Evolutionary conservation across 2,797 vertebrate genomes (phyloP).

Genomic region (Sebastes matsubarae): DNA sequence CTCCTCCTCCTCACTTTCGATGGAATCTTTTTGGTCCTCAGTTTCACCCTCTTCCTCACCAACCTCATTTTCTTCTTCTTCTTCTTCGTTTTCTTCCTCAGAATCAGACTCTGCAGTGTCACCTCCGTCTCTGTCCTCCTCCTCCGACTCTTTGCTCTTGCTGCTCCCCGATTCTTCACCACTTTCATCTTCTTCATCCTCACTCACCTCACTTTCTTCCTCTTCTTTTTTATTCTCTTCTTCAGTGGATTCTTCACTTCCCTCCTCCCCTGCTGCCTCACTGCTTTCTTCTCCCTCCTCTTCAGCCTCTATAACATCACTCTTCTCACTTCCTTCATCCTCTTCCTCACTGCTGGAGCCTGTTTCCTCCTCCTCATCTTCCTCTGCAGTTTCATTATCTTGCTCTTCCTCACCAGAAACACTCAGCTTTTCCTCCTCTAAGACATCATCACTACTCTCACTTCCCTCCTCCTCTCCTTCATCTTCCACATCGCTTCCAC

Average conservation of each 20-base stretch:
- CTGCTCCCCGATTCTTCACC: slow-evolving; percentile 8
- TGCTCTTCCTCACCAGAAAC: slow-evolving; percentile 21
- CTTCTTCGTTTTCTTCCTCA: background rate
- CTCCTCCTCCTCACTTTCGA: slow-evolving; percentile 11
- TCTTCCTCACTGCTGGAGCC: slow-evolving; percentile 7
- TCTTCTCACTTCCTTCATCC: slow-evolving; percentile 5
- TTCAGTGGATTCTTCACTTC: slow-evolving; percentile 6
- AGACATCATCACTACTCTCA: background rate
- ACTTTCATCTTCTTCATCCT: slow-evolving; percentile 43
- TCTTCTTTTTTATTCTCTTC: slow-evolving; percentile 30
- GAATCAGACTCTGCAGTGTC: slow-evolving; percentile 14
- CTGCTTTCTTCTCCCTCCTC: slow-evolving; percentile 32
- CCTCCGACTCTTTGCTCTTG: slow-evolving; percentile 13
- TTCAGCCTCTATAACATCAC: slow-evolving; percentile 12
- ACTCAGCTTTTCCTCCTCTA: slow-evolving; percentile 15
- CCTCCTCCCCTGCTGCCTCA: background rate
- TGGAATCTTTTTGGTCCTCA: slow-evolving; percentile 5
- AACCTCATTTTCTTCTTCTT: background rate
- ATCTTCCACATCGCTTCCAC: background rate
- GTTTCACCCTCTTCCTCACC: slow-evolving; percentile 10
- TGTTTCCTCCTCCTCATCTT: background rate
- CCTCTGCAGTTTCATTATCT: slow-evolving; percentile 5
- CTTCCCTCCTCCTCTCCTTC: background rate
- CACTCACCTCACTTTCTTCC: slow-evolving; percentile 22
- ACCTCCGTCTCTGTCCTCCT: slow-evolving; percentile 13